Evolutionary conservation across 2,797 vertebrate species (phyloP), one percentile per base, ranked within the genome.

Genomic region (Rhinophrynus dorsalis): DNA sequence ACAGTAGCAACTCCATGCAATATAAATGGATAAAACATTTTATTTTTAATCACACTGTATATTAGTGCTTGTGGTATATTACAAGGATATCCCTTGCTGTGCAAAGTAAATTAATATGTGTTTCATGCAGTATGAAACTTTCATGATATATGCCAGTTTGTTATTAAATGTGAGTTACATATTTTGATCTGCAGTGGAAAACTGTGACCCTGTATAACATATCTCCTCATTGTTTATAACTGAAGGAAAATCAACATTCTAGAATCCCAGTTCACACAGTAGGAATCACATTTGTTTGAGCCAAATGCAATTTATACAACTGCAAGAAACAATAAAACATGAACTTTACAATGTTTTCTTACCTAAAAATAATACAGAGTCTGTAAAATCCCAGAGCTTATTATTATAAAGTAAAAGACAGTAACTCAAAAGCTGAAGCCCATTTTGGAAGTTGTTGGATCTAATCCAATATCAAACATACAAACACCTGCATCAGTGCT

Each of bases 251-350:
- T 90, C 90, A 91, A 90, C 88, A 91, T 90, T 90, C 88, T 82
- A 76, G 81, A 76, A 88, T 90, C 86, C 85, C 79, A 82, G 87
- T 87, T 89, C 84, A 55, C 91, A 89, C 90, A 90, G 91, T 91
- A 90, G 90, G 92, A 92, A 88, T 86, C 89, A 84, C 83, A 85
- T 87, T 84, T 90, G 84, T 90, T 88, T 88, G 90, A 86, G 91
- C 89, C 88, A 91, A 90, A 88, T 75, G 80, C 86, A 91, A 92
- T 92, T 91, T 90, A 92, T 92, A 86, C 85, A 90, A 91, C 86
- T 84, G 87, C 83, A 88, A 89, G 86, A 79, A 89, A 92, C 89
- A 90, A 90, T 90, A 91, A 90, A 90, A 90, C 84, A 85, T 84
- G 86, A 88, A 88, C 86, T 89, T 87, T 85, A 86, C 80, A 81